A percentile compares a stretch with the other conserved stretches of the same genome.
phyloP scores from a whole-genome alignment of 1,140 invertebrate genomes.

The Papilio xuthus region DNA sequence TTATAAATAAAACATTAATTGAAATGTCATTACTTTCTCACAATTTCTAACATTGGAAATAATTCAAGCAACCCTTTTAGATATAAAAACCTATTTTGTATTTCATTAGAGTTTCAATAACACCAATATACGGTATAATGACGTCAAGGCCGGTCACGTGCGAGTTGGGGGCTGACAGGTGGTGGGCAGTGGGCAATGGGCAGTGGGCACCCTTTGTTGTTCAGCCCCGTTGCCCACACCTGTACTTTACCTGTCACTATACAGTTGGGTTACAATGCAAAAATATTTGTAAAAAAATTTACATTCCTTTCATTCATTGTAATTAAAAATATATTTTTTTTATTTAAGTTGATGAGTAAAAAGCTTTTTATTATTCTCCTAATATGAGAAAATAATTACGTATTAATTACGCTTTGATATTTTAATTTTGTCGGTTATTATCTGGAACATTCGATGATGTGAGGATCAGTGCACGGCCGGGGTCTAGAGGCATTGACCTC shows the following conservation, averaged over 20 bases:
- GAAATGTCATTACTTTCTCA: background rate
- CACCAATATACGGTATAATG: background rate
- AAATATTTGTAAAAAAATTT: too few species aligned
- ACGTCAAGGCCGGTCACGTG: background rate
- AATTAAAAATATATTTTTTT: background rate
- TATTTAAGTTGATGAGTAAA: background rate
- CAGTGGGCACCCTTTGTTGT: background rate
- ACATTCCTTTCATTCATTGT: too few species aligned
- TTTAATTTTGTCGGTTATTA: background rate
- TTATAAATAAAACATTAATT: background rate
- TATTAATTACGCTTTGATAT: too few species aligned
- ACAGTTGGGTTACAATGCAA: background rate
- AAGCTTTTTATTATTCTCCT: too few species aligned
- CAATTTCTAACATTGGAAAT: background rate
- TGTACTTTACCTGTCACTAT: conserved; percentile 2
- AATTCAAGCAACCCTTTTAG: background rate
- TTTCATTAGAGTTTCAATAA: background rate
- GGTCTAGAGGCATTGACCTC: conserved; percentile 1
- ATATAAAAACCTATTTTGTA: background rate
- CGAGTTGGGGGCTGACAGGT: background rate
- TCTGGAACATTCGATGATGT: background rate
- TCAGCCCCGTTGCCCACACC: background rate
- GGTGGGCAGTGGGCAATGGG: background rate
- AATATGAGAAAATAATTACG: too few species aligned
- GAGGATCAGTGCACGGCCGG: background rate